Evolutionary conservation across 35 echinoderm and acorn worm genomes (phyloP).

Genomic region (Stichopus chloronotus): DNA sequence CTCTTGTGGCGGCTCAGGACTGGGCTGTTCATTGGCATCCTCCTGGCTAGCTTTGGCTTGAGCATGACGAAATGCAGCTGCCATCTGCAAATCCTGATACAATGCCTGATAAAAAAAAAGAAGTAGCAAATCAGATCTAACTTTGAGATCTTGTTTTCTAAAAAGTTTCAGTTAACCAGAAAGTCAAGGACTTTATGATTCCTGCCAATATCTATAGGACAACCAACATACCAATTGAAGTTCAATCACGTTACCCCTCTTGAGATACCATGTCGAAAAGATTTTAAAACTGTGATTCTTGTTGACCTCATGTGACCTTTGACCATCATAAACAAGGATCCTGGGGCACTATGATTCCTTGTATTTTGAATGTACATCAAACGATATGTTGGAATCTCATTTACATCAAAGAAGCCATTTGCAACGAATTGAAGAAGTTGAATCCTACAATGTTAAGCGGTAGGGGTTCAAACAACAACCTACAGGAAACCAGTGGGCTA

Average conservation of each 20-base stretch:
- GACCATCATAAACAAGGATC: no score
- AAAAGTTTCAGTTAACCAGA: background rate
- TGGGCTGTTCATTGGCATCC: background rate
- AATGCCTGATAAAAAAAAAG: background rate
- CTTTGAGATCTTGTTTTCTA: background rate
- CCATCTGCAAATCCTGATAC: conserved; percentile 34
- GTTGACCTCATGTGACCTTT: background rate
- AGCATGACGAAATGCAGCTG: conserved; percentile 15
- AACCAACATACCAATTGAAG: no score
- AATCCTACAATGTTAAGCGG: no score
- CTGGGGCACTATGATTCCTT: no score
- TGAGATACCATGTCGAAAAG: background rate
- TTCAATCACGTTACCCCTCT: background rate
- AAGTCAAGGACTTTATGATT: background rate
- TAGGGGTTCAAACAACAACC: no score
- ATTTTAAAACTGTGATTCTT: background rate
- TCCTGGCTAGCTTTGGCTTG: background rate
- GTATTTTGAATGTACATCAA: no score
- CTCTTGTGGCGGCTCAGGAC: background rate
- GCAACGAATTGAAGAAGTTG: no score
- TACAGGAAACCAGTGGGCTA: no score
- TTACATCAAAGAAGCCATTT: no score
- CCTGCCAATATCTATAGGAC: background rate
- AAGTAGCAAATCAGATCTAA: background rate
- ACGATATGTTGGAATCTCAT: no score